phyloP scores from a whole-genome alignment of 2,888 invertebrate genomes.

The Oxycera nigricornis region DNA sequence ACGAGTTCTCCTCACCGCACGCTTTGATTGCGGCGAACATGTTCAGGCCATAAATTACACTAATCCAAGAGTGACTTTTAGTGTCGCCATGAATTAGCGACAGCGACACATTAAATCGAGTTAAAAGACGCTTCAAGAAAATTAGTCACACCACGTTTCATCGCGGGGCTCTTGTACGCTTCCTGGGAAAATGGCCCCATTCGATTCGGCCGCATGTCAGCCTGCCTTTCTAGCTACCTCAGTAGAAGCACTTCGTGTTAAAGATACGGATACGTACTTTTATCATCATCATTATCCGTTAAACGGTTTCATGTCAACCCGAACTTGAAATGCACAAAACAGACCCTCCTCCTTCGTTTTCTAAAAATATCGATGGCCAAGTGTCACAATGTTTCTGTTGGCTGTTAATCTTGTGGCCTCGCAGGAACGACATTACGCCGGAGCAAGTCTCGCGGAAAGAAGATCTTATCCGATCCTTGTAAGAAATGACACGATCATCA shows the following conservation, averaged over 20 bases:
- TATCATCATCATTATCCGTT: constrained; percentile 34
- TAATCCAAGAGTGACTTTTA: constrained; percentile 47
- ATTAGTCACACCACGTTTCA: constrained; percentile 44
- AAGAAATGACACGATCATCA: constrained; percentile 32
- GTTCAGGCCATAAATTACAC: constrained; percentile 44
- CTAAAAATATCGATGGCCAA: constrained; percentile 44
- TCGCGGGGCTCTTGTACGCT: neutral
- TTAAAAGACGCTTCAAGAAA: constrained; percentile 43
- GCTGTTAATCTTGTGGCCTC: constrained; percentile 41
- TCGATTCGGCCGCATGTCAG: constrained; percentile 16
- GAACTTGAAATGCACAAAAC: constrained; percentile 6
- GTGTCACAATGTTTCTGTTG: constrained; percentile 47
- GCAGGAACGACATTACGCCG: neutral
- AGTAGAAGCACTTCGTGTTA: neutral
- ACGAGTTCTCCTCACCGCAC: constrained; percentile 1
- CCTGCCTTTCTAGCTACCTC: neutral
- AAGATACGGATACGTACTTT: neutral
- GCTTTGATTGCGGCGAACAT: constrained; percentile 42
- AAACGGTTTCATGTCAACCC: constrained; percentile 25
- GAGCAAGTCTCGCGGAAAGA: neutral
- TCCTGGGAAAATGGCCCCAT: constrained; percentile 39
- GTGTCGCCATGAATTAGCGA: constrained; percentile 47
- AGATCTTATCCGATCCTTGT: constrained; percentile 37
- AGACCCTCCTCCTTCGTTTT: constrained; percentile 18
- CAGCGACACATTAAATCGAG: constrained; percentile 43